Evolutionary conservation across 2,113 vertebrate species (phyloP).

Genomic region (Macquaria ambigua): DNA sequence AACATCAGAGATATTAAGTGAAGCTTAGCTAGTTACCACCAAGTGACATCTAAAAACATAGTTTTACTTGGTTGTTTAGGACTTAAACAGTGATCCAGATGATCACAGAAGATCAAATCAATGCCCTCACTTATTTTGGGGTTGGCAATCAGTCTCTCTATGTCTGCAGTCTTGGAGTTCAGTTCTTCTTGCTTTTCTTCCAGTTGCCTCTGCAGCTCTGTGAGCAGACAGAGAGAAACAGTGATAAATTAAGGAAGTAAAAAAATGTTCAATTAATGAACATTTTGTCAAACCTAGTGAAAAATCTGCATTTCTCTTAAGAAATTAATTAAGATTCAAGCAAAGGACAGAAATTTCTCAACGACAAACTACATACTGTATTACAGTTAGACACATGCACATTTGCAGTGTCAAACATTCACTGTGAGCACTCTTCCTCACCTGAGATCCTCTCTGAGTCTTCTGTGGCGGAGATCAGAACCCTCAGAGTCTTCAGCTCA

Average conservation of each 20-base stretch:
- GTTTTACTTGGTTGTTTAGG: not conserved
- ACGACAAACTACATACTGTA: no score
- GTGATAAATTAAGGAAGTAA: not conserved
- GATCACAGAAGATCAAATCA: not conserved
- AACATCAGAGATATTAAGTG: no score
- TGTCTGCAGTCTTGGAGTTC: constrained; percentile 21
- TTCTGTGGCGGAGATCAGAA: constrained; percentile 4
- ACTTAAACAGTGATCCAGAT: no score
- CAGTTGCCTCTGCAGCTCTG: constrained; percentile 50
- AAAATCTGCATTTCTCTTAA: not conserved
- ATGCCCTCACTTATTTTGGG: constrained; percentile 31
- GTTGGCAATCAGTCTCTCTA: constrained; percentile 11
- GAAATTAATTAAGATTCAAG: not conserved
- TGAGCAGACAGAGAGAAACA: not conserved
- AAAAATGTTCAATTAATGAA: not conserved
- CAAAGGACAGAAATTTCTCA: not conserved
- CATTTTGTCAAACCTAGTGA: not conserved
- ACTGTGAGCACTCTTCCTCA: constrained; percentile 13
- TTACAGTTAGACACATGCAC: not conserved
- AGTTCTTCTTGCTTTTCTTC: constrained; percentile 44
- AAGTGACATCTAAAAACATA: no score
- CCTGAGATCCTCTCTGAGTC: constrained; percentile 15
- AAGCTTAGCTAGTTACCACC: no score
- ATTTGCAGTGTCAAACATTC: not conserved
- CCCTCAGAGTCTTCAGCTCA: constrained; percentile 37